These are phyloP conservation scores for Toxotes jaculatrix DNA, from an alignment of 2,113 vertebrate genomes.

Conservation along the genomic window DNA sequence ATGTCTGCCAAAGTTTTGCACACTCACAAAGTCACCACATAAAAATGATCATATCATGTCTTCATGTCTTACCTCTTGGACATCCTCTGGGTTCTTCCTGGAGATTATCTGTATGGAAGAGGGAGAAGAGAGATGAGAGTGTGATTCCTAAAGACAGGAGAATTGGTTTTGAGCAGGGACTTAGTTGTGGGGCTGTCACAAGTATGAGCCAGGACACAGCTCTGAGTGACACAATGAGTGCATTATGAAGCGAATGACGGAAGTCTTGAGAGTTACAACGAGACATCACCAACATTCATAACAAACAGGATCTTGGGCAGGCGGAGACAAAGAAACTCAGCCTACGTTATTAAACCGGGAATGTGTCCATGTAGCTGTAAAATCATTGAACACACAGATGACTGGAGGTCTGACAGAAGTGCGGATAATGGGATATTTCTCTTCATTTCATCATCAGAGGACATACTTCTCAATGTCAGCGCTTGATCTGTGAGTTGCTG, in stretches of 20 bases:
- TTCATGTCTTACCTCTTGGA: constrained; percentile 93
- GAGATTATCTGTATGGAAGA: constrained; percentile 92
- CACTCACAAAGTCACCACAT: background rate
- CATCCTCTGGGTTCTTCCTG: constrained; percentile 95
- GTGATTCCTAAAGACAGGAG: background rate
- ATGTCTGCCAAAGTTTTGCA: background rate
- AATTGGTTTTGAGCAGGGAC: background rate
- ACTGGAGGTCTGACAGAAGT: constrained; percentile 3
- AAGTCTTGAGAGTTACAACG: constrained; percentile 57
- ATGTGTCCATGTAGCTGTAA: background rate
- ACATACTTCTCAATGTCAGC: background rate
- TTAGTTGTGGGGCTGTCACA: constrained; percentile 2
- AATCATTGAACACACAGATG: background rate
- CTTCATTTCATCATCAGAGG: background rate
- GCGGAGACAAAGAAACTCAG: constrained; percentile 8
- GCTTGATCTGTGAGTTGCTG: background rate
- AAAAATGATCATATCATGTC: background rate
- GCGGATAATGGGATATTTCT: background rate
- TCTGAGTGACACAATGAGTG: constrained; percentile 64
- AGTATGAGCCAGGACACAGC: constrained; percentile 22
- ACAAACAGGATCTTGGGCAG: constrained; percentile 15
- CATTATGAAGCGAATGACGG: constrained; percentile 58
- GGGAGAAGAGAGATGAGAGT: constrained; percentile 33
- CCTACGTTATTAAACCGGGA: background rate
- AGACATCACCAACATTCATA: constrained; percentile 70